These are phyloP conservation scores for Syndactyla subalaris DNA, from an alignment of 2,797 vertebrate genomes.

Conservation along the genomic window DNA sequence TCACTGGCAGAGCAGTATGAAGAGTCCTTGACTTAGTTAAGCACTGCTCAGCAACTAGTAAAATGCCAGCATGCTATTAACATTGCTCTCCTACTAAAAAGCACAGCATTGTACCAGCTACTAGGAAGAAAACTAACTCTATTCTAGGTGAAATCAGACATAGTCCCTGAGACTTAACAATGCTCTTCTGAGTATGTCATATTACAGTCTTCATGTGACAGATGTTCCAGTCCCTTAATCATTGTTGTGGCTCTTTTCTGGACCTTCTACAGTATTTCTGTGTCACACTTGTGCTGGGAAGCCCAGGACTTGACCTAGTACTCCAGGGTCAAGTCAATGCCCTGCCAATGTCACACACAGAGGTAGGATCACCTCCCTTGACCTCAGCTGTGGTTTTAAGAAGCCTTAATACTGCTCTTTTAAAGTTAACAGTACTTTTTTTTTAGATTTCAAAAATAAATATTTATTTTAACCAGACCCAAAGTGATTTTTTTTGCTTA, in stretches of 20 bases:
- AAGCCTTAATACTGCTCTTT: background rate
- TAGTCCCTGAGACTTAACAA: background rate
- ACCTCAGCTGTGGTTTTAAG: background rate
- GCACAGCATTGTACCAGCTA: background rate
- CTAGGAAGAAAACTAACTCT: background rate
- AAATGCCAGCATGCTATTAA: background rate
- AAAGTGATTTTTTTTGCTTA: background rate
- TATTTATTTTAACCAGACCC: background rate
- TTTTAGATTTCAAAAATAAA: background rate
- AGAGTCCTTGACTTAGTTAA: background rate
- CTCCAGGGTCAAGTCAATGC: background rate
- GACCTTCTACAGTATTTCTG: background rate
- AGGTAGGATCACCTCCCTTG: background rate
- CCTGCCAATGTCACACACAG: background rate
- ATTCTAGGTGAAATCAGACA: background rate
- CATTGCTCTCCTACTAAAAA: background rate
- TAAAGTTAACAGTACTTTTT: background rate
- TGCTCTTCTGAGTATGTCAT: background rate
- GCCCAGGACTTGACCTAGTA: background rate
- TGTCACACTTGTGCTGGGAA: background rate
- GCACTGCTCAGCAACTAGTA: background rate
- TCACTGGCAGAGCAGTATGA: background rate
- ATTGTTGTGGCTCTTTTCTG: background rate
- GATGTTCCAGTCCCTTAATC: background rate
- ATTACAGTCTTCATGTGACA: background rate